Conservation (phyloP, 2,888 invertebrate genomes). For the Lasioglossum villosulum region DNA sequence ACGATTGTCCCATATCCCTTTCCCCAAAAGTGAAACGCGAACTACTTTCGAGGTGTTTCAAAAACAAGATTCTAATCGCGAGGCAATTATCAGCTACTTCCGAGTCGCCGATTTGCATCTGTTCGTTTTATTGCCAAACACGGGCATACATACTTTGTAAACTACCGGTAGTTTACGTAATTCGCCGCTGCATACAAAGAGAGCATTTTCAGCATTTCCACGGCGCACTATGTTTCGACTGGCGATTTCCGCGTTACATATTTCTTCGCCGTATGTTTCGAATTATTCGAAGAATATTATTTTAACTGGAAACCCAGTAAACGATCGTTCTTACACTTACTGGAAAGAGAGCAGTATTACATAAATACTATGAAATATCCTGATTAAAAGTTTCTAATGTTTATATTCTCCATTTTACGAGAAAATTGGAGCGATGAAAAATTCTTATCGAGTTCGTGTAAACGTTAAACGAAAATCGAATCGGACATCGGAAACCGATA, state of each 20-base stretch:
- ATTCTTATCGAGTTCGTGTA: not conserved
- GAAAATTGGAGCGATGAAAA: not conserved
- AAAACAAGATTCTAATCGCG: constrained; percentile 30
- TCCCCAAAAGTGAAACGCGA: not conserved
- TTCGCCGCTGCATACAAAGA: not conserved
- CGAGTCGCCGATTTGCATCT: not conserved
- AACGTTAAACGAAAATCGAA: not conserved
- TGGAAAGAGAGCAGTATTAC: not conserved
- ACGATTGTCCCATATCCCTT: not conserved
- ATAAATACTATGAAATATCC: not conserved
- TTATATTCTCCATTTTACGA: not conserved
- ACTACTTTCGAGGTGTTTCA: constrained; percentile 13
- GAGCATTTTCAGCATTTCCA: not conserved
- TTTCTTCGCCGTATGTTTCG: not conserved
- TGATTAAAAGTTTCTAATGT: not conserved
- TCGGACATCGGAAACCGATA: not conserved
- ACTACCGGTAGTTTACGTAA: constrained; percentile 20
- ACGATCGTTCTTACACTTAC: not conserved
- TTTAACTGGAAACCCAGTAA: not conserved
- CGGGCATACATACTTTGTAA: not conserved
- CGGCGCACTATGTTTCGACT: not conserved
- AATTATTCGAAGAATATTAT: not conserved
- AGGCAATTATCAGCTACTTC: constrained; percentile 20
- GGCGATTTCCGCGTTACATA: not conserved
- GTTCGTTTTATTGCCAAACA: constrained; percentile 7